A percentile compares a stretch with the other conserved stretches of the same genome.
Evolutionary conservation across 1,140 invertebrate species (phyloP).

Genomic region (Drosophila tsacasi): DNA sequence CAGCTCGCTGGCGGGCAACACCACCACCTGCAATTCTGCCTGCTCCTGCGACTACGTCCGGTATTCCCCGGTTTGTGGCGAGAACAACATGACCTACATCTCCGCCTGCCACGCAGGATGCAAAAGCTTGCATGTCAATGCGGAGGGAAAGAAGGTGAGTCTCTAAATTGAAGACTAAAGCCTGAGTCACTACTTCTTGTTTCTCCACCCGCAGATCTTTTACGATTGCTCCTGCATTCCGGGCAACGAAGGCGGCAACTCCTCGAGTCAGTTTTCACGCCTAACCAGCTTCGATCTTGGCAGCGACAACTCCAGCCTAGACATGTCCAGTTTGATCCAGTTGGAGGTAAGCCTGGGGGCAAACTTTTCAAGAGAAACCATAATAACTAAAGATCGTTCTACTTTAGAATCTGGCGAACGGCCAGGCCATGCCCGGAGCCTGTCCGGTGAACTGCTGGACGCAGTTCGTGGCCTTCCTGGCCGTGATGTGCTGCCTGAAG

Average conservation of each 20-base stretch:
- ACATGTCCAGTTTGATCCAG: slow-evolving; percentile 5
- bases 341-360: slow-evolving; percentile 36
- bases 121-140: slow-evolving; percentile 73
- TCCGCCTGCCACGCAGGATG: slow-evolving; percentile 91
- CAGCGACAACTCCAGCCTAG: slow-evolving; percentile 40
- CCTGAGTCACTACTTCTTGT: no score
- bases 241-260: slow-evolving; percentile 19
- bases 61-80: slow-evolving; percentile 89
- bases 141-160: slow-evolving; percentile 85
- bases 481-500: slow-evolving; percentile 89
- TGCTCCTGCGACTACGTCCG: slow-evolving; percentile 89
- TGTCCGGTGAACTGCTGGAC: slow-evolving; percentile 89
- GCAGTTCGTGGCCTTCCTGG: slow-evolving; percentile 89
- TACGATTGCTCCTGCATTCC: slow-evolving; percentile 87
- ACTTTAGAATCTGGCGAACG: slow-evolving; percentile 60
- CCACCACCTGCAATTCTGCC: slow-evolving; percentile 87
- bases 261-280: slow-evolving; percentile 48
- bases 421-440: slow-evolving; percentile 87
- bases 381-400: no score
- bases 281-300: slow-evolving; percentile 62
- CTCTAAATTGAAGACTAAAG: background rate
- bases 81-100: slow-evolving; percentile 88
- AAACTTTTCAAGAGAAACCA: background rate
- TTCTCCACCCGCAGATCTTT: slow-evolving; percentile 76
- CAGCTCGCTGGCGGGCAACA: slow-evolving; percentile 80